Conservation (phyloP, 2,113 vertebrate species). For the Lophura nycthemera region DNA sequence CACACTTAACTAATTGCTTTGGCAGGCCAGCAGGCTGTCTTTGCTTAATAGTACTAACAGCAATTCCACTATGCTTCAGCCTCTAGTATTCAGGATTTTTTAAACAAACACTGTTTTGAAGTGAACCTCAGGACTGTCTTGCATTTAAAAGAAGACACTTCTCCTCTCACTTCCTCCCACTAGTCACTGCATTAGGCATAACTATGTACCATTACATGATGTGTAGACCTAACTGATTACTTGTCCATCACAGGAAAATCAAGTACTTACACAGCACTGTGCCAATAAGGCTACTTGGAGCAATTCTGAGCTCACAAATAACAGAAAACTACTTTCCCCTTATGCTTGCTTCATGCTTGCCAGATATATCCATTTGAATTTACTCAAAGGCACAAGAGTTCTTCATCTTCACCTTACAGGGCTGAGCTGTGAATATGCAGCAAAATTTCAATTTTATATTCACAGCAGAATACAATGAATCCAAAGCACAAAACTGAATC, state of each 20-base stretch:
- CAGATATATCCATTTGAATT: not conserved
- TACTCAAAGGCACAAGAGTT: fast-evolving
- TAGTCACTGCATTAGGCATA: not conserved
- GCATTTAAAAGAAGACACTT: not conserved
- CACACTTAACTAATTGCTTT: not conserved
- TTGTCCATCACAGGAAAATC: not conserved
- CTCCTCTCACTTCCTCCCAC: not conserved
- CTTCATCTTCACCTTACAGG: not conserved
- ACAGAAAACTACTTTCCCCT: not conserved
- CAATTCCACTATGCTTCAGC: not conserved
- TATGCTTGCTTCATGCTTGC: not conserved
- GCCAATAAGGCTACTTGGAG: not conserved
- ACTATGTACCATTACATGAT: not conserved
- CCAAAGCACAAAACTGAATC: not conserved
- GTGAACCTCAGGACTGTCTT: not conserved
- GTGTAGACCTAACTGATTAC: not conserved
- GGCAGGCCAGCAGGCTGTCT: slow-evolving; percentile 15
- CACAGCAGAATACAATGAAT: not conserved
- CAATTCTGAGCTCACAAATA: not conserved
- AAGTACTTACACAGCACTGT: not conserved
- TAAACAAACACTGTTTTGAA: not conserved
- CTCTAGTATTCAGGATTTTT: not conserved
- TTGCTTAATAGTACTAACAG: not conserved
- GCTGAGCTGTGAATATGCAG: not conserved
- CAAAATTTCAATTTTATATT: not conserved